Conservation (phyloP, 2,113 vertebrate species). For the Rhegmatorhina hoffmannsi region DNA sequence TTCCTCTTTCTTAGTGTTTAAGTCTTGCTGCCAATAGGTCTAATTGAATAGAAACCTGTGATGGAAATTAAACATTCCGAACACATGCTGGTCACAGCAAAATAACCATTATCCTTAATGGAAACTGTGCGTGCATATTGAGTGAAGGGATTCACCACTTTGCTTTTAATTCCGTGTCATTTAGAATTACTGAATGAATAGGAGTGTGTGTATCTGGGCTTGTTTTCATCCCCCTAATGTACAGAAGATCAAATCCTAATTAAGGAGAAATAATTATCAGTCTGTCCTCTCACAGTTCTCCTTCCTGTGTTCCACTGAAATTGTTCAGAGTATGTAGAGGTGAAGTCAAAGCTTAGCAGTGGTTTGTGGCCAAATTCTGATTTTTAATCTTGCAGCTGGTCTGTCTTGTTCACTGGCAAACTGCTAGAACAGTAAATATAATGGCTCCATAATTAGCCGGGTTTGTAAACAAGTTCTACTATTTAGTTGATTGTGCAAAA, state of each 20-base stretch:
- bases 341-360: constrained; percentile 8
- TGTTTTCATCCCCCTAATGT: constrained; percentile 26
- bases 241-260: constrained; percentile 34
- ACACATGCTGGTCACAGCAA: constrained; percentile 2
- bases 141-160: constrained; percentile 4
- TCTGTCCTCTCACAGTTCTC: neutral
- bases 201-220: neutral
- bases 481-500: constrained; percentile 67
- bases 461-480: constrained; percentile 67
- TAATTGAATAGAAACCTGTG: constrained; percentile 38
- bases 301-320: neutral
- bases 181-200: constrained; percentile 45
- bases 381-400: constrained; percentile 8
- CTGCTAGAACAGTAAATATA: constrained; percentile 50
- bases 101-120: constrained; percentile 35
- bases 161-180: constrained; percentile 51
- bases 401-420: neutral
- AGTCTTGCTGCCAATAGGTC: neutral
- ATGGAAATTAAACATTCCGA: constrained; percentile 41
- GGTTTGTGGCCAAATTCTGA: constrained; percentile 5
- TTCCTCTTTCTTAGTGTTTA: neutral
- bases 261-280: constrained; percentile 35
- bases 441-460: constrained; percentile 67
- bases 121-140: neutral
- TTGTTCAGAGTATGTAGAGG: neutral